Evolutionary conservation across 1,140 invertebrate genomes (phyloP), one percentile per base, ranked within the genome.

Genomic region (Drosophila mauritiana): DNA sequence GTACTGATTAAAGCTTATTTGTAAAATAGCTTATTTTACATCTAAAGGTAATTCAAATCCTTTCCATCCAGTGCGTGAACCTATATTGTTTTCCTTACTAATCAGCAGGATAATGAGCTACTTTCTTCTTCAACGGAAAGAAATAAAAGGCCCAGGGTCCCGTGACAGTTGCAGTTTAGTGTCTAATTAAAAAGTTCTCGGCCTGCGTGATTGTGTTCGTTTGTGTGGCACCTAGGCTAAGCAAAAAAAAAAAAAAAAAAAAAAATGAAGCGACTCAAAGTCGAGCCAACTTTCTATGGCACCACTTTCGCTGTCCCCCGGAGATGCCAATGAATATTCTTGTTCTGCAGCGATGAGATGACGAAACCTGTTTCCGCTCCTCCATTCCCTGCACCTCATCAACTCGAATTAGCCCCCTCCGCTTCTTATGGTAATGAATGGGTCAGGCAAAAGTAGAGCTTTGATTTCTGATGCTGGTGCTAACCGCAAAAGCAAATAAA

Each of bases 241-340:
- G 53, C 70, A 59, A 57, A 58, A 62, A 57, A 73, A 42, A 42
- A 7, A 15, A 22, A 22, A 59, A 57, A 58, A 56, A 57, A 73
- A 10, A 20, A 20, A 45, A 45, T 5, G 4, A 17, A 48, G 11
- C 46, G n/a, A 43, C 45, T 51, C 45, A 20, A 31, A 70, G 68
- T 39, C 52, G 39, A 73, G 55, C 65, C 64, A 88, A 83, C 83
- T 88, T 88, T 88, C 83, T 88, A 88, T 88, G 73, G 84, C 84
- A 88, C 67, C 83, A 88, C 83, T 88, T 88, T 88, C 83, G 80
- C 84, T 86, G 80, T 57, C 73, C 62, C 34, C 49, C 31, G 17
- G 39, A 59, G 70, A 75, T 74, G 37, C 46, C 70, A 74, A 77
- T 77, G 74, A 78, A 77, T 76, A 69, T 88, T 88, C 83, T 88